A percentile compares a stretch with the other conserved stretches of the same genome.
Conservation (phyloP, 2,113 vertebrate genomes). For the Rhinichthys klamathensis region DNA sequence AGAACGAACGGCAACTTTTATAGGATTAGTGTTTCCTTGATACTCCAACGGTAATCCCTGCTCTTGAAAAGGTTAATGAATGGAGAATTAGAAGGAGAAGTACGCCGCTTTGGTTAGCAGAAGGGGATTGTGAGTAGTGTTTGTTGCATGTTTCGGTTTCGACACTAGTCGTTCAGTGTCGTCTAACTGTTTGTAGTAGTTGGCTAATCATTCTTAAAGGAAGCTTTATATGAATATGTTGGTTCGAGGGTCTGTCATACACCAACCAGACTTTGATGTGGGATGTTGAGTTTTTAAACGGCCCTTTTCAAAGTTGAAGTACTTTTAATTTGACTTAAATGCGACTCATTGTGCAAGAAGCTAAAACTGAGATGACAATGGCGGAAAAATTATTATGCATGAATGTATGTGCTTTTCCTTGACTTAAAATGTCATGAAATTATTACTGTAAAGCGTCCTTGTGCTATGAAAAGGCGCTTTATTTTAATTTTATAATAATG, state of each 20-base stretch:
- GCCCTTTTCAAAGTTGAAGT: background rate
- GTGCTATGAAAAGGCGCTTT: background rate
- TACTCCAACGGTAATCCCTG: slow-evolving; percentile 73
- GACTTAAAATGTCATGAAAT: background rate
- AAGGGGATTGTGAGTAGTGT: slow-evolving; percentile 62
- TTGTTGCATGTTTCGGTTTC: slow-evolving; percentile 32
- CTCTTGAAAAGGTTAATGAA: slow-evolving; percentile 67
- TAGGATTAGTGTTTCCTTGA: slow-evolving; percentile 75
- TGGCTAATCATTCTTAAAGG: background rate
- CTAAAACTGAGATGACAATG: background rate
- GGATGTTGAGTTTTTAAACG: too few relatives aligned
- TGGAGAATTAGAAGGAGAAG: slow-evolving; percentile 53
- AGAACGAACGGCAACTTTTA: slow-evolving; percentile 70
- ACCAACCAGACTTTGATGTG: too few relatives aligned
- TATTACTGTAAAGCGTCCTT: background rate
- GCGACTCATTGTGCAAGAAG: background rate
- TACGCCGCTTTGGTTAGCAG: background rate
- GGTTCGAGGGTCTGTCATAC: background rate
- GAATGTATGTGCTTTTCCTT: background rate
- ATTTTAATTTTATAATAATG: background rate
- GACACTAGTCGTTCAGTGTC: background rate
- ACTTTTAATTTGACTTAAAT: background rate
- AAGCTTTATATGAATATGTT: background rate
- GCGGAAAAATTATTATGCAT: background rate
- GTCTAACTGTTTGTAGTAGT: too few relatives aligned